These are phyloP conservation scores for Zygogramma bicolorata DNA, from an alignment of 2,888 invertebrate species.

Conservation along the genomic window DNA sequence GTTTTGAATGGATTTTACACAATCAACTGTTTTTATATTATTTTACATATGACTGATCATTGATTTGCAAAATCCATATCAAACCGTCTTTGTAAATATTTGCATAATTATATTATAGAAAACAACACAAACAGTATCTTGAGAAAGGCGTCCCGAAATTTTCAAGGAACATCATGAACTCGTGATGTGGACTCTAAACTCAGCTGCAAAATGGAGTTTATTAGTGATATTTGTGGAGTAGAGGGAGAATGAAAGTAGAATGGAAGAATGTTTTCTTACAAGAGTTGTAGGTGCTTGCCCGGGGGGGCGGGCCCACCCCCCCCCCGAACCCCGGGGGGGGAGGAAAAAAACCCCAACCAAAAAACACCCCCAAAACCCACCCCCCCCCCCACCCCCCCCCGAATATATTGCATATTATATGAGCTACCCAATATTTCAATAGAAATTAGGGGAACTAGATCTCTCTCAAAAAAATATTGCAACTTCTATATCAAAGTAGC, in stretches of 20 bases:
- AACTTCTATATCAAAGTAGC: not conserved
- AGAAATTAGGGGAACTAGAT: not conserved
- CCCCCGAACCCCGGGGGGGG: too few species aligned
- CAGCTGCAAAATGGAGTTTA: too few species aligned
- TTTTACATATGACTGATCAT: constrained; percentile 61
- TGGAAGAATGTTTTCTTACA: not conserved
- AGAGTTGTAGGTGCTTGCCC: not conserved
- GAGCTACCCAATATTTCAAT: not conserved
- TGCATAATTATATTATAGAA: constrained; percentile 43
- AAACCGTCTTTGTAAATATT: constrained; percentile 49
- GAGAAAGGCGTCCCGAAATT: constrained; percentile 13
- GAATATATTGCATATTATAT: not conserved
- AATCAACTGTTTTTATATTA: constrained; percentile 46
- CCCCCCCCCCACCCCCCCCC: too few species aligned
- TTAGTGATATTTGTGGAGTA: not conserved
- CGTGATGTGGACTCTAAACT: not conserved
- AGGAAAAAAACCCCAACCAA: too few species aligned
- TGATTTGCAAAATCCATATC: constrained; percentile 53
- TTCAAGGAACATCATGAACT: constrained; percentile 36
- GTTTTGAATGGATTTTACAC: constrained; percentile 55
- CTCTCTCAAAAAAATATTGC: not conserved
- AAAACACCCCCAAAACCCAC: too few species aligned
- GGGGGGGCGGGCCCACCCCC: too few species aligned
- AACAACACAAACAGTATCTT: constrained; percentile 43
- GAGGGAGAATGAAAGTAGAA: not conserved